Evolutionary conservation across 2,797 vertebrate genomes (phyloP).

Genomic region (Rhynchonycteris naso): DNA sequence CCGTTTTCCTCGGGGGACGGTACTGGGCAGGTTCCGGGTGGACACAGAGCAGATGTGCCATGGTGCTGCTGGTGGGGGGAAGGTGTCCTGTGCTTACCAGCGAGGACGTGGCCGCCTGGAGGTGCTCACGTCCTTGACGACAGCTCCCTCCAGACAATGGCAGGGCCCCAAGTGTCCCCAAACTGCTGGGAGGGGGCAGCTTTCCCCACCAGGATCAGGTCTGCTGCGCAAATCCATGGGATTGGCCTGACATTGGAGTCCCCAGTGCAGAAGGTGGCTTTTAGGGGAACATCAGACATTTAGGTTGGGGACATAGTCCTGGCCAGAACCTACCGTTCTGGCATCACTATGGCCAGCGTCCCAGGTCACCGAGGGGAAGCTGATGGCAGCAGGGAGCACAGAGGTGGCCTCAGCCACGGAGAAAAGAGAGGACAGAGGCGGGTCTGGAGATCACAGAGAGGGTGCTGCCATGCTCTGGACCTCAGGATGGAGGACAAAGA

Average conservation of each 20-base stretch:
- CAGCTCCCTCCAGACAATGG: background rate
- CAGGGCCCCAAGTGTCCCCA: accelerated
- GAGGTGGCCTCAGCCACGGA: background rate
- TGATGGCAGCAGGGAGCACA: background rate
- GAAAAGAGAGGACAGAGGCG: background rate
- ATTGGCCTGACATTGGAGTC: background rate
- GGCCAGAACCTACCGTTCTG: background rate
- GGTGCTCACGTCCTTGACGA: accelerated
- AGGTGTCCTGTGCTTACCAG: background rate
- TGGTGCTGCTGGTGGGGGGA: too few species aligned
- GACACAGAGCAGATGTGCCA: accelerated
- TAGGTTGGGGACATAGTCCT: background rate
- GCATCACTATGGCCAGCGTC: accelerated
- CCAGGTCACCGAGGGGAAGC: background rate
- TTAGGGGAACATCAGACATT: background rate
- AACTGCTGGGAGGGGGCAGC: too few species aligned
- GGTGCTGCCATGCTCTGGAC: too few species aligned
- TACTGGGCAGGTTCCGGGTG: accelerated
- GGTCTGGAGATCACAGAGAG: too few species aligned
- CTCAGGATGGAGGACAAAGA: background rate
- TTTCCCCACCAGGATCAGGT: accelerated
- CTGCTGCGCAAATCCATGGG: background rate
- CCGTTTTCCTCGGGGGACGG: background rate
- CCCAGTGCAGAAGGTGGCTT: accelerated
- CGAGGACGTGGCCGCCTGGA: accelerated